phyloP scores from a whole-genome alignment of 2,888 invertebrate genomes.

The Morpho achilles region DNA sequence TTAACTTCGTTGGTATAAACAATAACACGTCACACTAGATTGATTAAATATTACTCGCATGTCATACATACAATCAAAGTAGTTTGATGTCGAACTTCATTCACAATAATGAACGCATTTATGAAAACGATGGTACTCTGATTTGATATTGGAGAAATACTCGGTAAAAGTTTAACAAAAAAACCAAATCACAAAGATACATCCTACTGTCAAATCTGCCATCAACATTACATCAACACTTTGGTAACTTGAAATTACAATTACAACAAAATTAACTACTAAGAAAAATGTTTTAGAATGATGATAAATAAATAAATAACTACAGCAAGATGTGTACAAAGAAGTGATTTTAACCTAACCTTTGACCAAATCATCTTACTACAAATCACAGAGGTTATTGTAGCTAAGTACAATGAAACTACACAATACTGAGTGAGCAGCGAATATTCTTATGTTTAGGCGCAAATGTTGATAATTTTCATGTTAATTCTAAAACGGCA shows the following conservation, averaged over 20 bases:
- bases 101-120: constrained; percentile 1
- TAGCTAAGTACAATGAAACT: constrained; percentile 28
- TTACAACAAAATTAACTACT: constrained; percentile 29
- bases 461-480: not conserved
- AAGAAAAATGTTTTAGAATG: constrained; percentile 37
- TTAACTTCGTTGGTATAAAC: constrained; percentile 14
- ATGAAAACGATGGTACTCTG: too few species aligned
- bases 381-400: constrained; percentile 21
- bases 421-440: constrained; percentile 27
- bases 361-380: constrained; percentile 6
- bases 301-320: constrained; percentile 26
- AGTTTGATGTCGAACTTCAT: constrained; percentile 7
- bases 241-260: constrained; percentile 68
- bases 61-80: constrained; percentile 17
- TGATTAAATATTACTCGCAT: constrained; percentile 14
- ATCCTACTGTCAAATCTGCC: constrained; percentile 7
- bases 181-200: constrained; percentile 7
- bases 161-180: constrained; percentile 1
- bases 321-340: constrained; percentile 15
- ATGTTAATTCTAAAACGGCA: too few species aligned
- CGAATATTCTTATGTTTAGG: constrained; percentile 14
- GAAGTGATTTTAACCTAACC: not conserved
- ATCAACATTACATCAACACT: constrained; percentile 47
- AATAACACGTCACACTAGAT: constrained; percentile 7
- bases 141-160: not conserved